A percentile compares a stretch with the other conserved stretches of the same genome.
Evolutionary conservation across 2,113 vertebrate species (phyloP).

Genomic region (Sterrhoptilus dennistouni): DNA sequence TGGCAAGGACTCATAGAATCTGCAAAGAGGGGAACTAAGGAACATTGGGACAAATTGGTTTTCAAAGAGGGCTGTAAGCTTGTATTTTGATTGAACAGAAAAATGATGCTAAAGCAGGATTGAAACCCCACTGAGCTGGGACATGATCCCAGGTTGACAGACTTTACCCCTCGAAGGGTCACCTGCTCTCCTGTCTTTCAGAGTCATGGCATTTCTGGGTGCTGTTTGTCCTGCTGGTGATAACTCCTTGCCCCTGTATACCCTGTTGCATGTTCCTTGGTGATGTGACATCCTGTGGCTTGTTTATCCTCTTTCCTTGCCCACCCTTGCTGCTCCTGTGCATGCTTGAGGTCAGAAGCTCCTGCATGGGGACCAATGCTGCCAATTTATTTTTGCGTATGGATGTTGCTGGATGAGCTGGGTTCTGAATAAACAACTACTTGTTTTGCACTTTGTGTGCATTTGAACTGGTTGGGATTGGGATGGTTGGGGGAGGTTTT

Average conservation of each 20-base stretch:
- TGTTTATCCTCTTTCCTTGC: not conserved
- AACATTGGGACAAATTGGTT: not conserved
- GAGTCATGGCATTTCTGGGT: conserved; percentile 78
- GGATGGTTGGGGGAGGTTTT: not conserved
- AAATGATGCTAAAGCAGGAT: conserved; percentile 15
- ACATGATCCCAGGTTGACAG: not conserved
- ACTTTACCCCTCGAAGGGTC: conserved; percentile 33
- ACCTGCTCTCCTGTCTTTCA: conserved; percentile 65
- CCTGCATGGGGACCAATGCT: conserved; percentile 42
- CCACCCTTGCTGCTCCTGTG: conserved; percentile 20
- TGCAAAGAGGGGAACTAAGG: not conserved
- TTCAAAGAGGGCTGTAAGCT: conserved; percentile 2
- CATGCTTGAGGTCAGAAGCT: conserved; percentile 15
- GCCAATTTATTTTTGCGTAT: conserved; percentile 39
- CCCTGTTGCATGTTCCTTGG: conserved; percentile 21
- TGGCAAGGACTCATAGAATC: not conserved
- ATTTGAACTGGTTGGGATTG: conserved; percentile 1
- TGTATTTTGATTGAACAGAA: not conserved
- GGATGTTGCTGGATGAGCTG: not conserved
- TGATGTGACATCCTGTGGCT: conserved; percentile 2
- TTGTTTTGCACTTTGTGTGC: conserved; percentile 14
- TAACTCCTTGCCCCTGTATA: conserved; percentile 7
- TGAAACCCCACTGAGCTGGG: not conserved
- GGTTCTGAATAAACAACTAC: conserved; percentile 11
- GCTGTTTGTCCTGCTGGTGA: conserved; percentile 73